phyloP scores from a whole-genome alignment of 2,888 invertebrate genomes.

The Yponomeuta cagnagella region DNA sequence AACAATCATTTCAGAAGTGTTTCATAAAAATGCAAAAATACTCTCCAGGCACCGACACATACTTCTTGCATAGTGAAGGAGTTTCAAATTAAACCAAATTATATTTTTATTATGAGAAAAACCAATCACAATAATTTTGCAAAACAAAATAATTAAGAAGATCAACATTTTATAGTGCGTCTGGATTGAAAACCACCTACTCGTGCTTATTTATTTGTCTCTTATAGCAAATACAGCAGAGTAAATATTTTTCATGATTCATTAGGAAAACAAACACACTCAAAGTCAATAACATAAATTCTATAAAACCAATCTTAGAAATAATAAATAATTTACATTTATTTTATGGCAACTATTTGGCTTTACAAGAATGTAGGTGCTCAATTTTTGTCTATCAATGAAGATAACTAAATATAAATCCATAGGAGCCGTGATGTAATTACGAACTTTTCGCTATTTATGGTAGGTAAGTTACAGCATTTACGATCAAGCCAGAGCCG shows the following conservation, averaged over 20 bases:
- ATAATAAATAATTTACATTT: slow-evolving; percentile 59
- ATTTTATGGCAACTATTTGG: slow-evolving; percentile 70
- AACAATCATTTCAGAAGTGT: slow-evolving; percentile 38
- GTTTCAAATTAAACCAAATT: slow-evolving; percentile 34
- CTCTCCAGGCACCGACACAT: slow-evolving; percentile 60
- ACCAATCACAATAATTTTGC: slow-evolving; percentile 35
- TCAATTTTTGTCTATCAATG: not conserved
- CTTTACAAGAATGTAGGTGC: slow-evolving; percentile 43
- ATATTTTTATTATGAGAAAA: not conserved
- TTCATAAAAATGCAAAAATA: slow-evolving; percentile 54
- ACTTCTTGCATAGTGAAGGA: slow-evolving; percentile 16
- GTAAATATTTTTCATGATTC: slow-evolving; percentile 24
- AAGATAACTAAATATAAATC: not conserved
- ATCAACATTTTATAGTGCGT: slow-evolving; percentile 11
- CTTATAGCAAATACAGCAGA: slow-evolving; percentile 61
- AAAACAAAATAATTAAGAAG: slow-evolving; percentile 32
- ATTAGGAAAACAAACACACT: slow-evolving; percentile 13
- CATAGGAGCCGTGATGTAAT: no score
- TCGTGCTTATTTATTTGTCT: slow-evolving; percentile 65
- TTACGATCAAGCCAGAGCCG: not conserved
- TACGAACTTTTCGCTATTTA: no score
- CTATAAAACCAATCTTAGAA: slow-evolving; percentile 50
- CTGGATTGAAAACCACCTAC: slow-evolving; percentile 42
- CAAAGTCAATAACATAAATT: slow-evolving; percentile 35
- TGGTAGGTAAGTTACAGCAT: not conserved